Conservation (phyloP, 2,888 invertebrate species). For the Peribatodes rhomboidaria region DNA sequence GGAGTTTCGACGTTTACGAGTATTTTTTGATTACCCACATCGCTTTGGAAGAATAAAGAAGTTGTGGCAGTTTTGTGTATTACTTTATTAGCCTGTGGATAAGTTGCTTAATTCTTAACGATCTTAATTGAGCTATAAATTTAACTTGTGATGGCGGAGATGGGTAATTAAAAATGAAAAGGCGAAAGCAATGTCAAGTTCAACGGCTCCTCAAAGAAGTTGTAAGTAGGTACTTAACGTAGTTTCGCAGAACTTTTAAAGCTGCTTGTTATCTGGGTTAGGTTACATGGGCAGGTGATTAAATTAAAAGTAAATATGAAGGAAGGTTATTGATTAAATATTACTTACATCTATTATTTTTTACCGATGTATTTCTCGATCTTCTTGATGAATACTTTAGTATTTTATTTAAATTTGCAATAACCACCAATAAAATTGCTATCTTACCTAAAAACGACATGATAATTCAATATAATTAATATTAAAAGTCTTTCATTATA, state of each 20-base stretch:
- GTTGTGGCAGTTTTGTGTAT: constrained; percentile 44
- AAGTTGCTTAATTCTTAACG: constrained; percentile 52
- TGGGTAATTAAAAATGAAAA: constrained; percentile 46
- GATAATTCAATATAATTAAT: too few relatives aligned
- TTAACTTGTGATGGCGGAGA: constrained; percentile 45
- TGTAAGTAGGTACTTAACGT: background rate
- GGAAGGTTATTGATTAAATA: too few relatives aligned
- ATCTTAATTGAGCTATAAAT: constrained; percentile 56
- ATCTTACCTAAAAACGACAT: too few relatives aligned
- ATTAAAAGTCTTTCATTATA: too few relatives aligned
- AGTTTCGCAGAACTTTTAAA: constrained; percentile 1
- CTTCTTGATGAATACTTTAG: too few relatives aligned
- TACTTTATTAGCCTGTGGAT: constrained; percentile 47
- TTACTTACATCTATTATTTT: too few relatives aligned
- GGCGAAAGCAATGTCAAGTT: constrained; percentile 36
- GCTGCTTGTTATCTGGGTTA: too few relatives aligned
- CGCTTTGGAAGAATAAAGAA: constrained; percentile 43
- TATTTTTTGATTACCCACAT: constrained; percentile 48
- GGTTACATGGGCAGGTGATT: too few relatives aligned
- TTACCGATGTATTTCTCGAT: too few relatives aligned
- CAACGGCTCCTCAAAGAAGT: constrained; percentile 28
- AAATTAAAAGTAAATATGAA: too few relatives aligned
- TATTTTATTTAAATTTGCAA: too few relatives aligned
- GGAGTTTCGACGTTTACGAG: constrained; percentile 36
- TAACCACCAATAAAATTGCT: too few relatives aligned